Conservation (phyloP, 2,888 invertebrate genomes). For the Agapostemon virescens region DNA sequence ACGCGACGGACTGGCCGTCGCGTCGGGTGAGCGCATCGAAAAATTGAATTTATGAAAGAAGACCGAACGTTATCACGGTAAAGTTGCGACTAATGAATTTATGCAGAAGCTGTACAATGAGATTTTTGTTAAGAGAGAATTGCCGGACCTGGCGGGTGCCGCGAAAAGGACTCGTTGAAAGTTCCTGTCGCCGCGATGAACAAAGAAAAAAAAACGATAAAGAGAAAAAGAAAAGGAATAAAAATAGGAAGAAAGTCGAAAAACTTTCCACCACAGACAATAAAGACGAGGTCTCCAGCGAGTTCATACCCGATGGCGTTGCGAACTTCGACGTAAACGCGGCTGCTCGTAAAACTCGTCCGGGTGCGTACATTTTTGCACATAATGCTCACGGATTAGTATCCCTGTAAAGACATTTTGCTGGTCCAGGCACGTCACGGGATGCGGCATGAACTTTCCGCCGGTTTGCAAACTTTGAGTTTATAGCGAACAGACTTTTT, state of each 20-base stretch:
- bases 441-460: background rate
- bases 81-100: conserved; percentile 52
- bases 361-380: conserved; percentile 35
- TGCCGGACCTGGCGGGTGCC: conserved; percentile 28
- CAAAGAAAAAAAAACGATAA: background rate
- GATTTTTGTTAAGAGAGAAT: conserved; percentile 33
- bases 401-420: conserved; percentile 22
- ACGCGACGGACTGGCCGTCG: conserved; percentile 1
- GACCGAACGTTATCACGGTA: conserved; percentile 8
- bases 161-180: conserved; percentile 43
- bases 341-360: conserved; percentile 20
- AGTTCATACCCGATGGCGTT: conserved; percentile 34
- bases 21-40: background rate
- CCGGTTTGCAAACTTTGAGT: conserved; percentile 2
- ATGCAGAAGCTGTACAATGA: conserved; percentile 41
- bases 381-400: conserved; percentile 39
- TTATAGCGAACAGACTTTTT: background rate
- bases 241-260: conserved; percentile 34
- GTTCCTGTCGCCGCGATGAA: conserved; percentile 26
- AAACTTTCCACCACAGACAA: conserved; percentile 34
- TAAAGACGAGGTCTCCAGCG: conserved; percentile 33
- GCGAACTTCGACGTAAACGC: conserved; percentile 29
- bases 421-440: background rate
- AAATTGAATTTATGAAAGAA: conserved; percentile 28
- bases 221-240: background rate